phyloP scores from a whole-genome alignment of 2,888 invertebrate species.

The Camponotus fellah region DNA sequence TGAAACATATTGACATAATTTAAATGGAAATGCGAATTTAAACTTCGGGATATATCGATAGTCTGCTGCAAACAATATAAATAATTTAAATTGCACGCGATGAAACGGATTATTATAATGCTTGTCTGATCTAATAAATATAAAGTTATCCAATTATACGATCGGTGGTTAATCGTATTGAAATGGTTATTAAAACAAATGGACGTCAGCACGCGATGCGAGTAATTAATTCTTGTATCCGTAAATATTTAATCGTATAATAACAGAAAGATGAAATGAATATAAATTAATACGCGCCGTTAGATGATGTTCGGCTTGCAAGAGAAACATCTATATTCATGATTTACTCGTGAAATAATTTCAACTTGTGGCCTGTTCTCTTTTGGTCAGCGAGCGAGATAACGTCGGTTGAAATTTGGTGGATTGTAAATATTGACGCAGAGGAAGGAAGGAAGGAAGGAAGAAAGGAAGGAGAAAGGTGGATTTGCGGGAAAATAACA shows the following conservation, averaged over 20 bases:
- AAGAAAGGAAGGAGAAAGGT: background rate
- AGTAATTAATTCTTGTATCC: constrained; percentile 20
- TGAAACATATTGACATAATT: constrained; percentile 21
- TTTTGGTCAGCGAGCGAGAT: constrained; percentile 26
- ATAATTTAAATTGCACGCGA: constrained; percentile 26
- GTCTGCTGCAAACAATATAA: background rate
- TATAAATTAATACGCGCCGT: background rate
- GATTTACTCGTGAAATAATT: constrained; percentile 40
- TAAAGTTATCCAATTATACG: background rate
- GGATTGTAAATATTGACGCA: constrained; percentile 43
- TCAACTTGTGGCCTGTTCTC: background rate
- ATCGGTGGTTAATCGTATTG: constrained; percentile 8
- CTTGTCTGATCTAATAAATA: constrained; percentile 7
- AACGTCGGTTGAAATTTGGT: constrained; percentile 31
- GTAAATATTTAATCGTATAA: background rate
- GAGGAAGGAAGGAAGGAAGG: constrained; percentile 16
- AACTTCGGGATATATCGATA: background rate
- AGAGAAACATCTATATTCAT: background rate
- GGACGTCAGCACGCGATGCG: background rate
- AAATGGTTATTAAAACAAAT: constrained; percentile 25
- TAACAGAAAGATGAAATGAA: constrained; percentile 12
- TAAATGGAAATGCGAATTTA: constrained; percentile 30
- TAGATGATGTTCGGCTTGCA: background rate
- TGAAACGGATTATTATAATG: constrained; percentile 23
- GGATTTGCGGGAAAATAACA: constrained; percentile 48